These are phyloP conservation scores for Cryptus viduatorius DNA, from an alignment of 2,888 invertebrate genomes.

Conservation along the genomic window DNA sequence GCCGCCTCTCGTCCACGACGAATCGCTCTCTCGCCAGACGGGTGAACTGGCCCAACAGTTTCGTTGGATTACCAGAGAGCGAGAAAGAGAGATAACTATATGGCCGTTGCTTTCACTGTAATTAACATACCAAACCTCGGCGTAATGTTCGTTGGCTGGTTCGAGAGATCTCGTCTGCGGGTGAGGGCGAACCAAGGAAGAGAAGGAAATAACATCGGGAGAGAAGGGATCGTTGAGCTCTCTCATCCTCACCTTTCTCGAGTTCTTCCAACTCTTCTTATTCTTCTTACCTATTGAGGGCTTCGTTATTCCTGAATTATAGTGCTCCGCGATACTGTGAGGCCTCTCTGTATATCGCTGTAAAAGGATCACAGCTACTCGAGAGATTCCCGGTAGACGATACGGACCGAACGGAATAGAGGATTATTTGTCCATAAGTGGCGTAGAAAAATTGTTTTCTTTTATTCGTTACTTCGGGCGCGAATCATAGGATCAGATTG, in stretches of 20 bases:
- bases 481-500: no score
- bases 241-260: constrained; percentile 41
- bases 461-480: not conserved
- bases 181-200: constrained; percentile 61
- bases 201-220: constrained; percentile 7
- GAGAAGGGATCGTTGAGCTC: constrained; percentile 9
- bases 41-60: constrained; percentile 54
- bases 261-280: constrained; percentile 39
- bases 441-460: not conserved
- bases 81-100: constrained; percentile 64
- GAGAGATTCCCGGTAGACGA: constrained; percentile 23
- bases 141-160: constrained; percentile 74
- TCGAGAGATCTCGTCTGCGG: constrained; percentile 47
- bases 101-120: constrained; percentile 81
- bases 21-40: constrained; percentile 65
- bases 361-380: constrained; percentile 21
- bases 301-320: constrained; percentile 60
- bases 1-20: constrained; percentile 66
- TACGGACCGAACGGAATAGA: not conserved
- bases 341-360: constrained; percentile 24
- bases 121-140: constrained; percentile 84
- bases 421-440: not conserved
- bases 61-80: constrained; percentile 14
- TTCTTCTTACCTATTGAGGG: constrained; percentile 35
- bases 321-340: constrained; percentile 32